phyloP scores from a whole-genome alignment of 2,113 vertebrate genomes.

The Nymphicus hollandicus region DNA sequence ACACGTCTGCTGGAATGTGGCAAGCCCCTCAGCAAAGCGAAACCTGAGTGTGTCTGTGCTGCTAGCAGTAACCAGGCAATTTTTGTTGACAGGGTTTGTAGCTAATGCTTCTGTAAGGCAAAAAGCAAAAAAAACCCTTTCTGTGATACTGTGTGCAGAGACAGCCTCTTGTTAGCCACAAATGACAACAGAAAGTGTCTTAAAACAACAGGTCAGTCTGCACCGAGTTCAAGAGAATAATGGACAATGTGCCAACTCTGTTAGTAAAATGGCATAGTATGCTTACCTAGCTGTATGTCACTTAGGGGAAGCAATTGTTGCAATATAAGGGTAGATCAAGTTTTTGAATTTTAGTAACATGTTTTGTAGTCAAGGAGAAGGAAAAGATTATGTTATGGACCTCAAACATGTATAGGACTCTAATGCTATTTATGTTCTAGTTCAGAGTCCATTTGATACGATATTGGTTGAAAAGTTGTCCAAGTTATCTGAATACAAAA shows the following conservation, averaged over 20 bases:
- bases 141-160: neutral
- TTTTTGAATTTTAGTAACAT: neutral
- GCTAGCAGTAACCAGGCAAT: conserved; percentile 15
- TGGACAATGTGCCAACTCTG: neutral
- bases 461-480: neutral
- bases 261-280: rapidly evolving
- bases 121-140: neutral
- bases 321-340: neutral
- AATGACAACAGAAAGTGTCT: neutral
- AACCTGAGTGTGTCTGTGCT: neutral
- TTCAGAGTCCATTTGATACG: neutral
- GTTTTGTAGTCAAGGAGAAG: neutral
- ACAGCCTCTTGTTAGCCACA: neutral
- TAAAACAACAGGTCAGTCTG: neutral
- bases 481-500: neutral
- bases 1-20: neutral
- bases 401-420: neutral
- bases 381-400: neutral
- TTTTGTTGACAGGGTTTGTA: neutral
- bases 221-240: neutral
- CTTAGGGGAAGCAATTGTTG: neutral
- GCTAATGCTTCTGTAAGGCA: neutral
- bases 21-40: neutral
- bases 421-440: rapidly evolving
- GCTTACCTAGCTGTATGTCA: too few relatives aligned